These are phyloP conservation scores for Nephrocerus scutellatus DNA, from an alignment of 2,888 invertebrate species.

Conservation along the genomic window DNA sequence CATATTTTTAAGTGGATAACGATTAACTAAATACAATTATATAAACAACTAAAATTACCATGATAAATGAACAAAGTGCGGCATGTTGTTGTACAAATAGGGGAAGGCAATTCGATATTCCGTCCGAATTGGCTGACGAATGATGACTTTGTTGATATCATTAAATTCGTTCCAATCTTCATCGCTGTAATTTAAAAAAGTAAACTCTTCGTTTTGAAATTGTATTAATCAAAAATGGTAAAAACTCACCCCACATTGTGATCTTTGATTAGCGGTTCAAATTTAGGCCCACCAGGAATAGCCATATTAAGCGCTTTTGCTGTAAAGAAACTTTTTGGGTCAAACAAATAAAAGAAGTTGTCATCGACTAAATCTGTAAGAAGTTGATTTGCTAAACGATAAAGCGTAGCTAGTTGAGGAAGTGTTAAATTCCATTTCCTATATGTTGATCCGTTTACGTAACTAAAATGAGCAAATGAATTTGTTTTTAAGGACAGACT, in stretches of 20 bases:
- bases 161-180: constrained; percentile 99
- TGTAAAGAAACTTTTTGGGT: constrained; percentile 98
- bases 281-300: constrained; percentile 99
- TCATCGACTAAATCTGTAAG: constrained; percentile 96
- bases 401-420: constrained; percentile 96
- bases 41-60: constrained; percentile 63
- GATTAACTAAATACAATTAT: neutral
- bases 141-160: constrained; percentile 99
- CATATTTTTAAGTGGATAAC: constrained; percentile 21
- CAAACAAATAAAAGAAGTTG: constrained; percentile 98
- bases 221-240: too few relatives aligned
- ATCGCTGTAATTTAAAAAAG: constrained; percentile 57
- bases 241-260: constrained; percentile 76
- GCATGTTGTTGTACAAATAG: constrained; percentile 97
- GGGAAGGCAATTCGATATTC: constrained; percentile 99
- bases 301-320: constrained; percentile 99
- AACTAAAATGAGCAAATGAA: constrained; percentile 47
- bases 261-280: constrained; percentile 98
- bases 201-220: too few relatives aligned
- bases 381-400: constrained; percentile 94
- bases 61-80: constrained; percentile 95
- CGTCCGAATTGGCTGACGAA: constrained; percentile 95
- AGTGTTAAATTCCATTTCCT: constrained; percentile 91
- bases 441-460: constrained; percentile 95
- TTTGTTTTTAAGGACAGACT: too few relatives aligned